These are phyloP conservation scores for Matsumurasca onukii DNA, from an alignment of 1,140 invertebrate species.

Conservation along the genomic window DNA sequence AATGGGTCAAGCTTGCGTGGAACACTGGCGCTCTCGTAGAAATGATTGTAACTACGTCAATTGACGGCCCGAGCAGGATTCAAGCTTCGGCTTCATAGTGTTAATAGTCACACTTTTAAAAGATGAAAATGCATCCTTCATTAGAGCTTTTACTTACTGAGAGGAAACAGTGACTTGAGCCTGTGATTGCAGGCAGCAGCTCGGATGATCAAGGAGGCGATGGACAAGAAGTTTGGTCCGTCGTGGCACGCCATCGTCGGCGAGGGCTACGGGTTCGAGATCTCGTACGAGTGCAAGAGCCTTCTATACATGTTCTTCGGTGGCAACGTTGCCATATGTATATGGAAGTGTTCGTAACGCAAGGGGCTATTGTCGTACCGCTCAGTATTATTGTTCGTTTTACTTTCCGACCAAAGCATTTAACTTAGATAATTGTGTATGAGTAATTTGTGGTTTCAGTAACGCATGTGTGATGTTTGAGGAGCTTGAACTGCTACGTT, in stretches of 20 bases:
- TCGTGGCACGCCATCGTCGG: slow-evolving; percentile 92
- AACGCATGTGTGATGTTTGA: not conserved
- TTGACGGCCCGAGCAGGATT: no score
- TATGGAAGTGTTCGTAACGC: slow-evolving; percentile 80
- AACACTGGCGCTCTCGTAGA: no score
- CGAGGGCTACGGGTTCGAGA: slow-evolving; percentile 91
- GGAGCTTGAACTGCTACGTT: no score
- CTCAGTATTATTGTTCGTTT: slow-evolving; percentile 22
- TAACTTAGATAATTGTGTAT: no score
- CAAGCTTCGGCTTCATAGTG: no score
- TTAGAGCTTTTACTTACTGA: no score
- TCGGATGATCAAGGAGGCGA: slow-evolving; percentile 86
- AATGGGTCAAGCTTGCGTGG: no score
- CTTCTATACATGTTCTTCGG: slow-evolving; percentile 91
- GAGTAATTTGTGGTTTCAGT: no score
- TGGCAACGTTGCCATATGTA: slow-evolving; percentile 83
- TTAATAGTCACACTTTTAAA: no score
- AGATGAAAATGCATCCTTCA: no score
- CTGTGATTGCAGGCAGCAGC: slow-evolving; percentile 63
- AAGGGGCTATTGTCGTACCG: not conserved
- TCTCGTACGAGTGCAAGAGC: slow-evolving; percentile 87
- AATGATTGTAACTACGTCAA: no score
- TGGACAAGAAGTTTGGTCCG: slow-evolving; percentile 94
- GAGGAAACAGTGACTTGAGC: no score
- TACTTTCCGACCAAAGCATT: not conserved